A percentile compares a stretch with the other conserved stretches of the same genome.
phyloP scores from a whole-genome alignment of 2,113 vertebrate species.

The Lophotis ruficrista region DNA sequence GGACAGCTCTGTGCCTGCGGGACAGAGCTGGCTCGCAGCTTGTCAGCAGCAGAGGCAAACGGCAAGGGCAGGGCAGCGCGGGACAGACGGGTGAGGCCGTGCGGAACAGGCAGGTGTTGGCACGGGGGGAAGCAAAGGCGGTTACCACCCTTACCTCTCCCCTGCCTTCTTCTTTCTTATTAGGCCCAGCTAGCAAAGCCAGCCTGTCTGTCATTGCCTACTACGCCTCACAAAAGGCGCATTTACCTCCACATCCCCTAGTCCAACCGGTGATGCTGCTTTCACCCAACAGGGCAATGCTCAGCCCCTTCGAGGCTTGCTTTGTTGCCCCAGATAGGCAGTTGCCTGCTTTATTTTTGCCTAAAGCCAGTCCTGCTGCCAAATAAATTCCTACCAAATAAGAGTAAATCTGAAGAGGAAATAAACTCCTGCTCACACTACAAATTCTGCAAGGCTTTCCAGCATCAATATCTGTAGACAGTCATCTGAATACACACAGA shows the following conservation, averaged over 20 bases:
- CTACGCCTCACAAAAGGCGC: background rate
- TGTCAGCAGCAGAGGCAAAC: background rate
- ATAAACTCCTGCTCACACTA: background rate
- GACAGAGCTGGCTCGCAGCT: background rate
- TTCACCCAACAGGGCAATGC: background rate
- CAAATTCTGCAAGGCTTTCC: background rate
- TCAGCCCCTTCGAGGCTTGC: background rate
- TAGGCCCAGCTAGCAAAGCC: background rate
- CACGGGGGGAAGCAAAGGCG: background rate
- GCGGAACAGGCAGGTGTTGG: background rate
- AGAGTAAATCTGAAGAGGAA: background rate
- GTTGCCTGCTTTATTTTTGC: background rate
- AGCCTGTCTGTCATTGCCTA: background rate
- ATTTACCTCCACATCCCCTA: background rate
- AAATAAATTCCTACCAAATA: background rate
- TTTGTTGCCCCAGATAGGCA: background rate
- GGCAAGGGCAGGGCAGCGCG: rapidly evolving
- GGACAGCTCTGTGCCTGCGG: background rate
- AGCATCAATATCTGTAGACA: background rate
- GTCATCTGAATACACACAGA: background rate
- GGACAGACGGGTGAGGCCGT: background rate
- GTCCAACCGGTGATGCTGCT: background rate
- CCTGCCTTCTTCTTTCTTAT: background rate
- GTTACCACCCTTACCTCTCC: background rate
- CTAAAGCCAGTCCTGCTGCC: background rate